A percentile compares a stretch with the other conserved stretches of the same genome.
Conservation (phyloP, 2,797 vertebrate species). For the Carduelis carduelis region DNA sequence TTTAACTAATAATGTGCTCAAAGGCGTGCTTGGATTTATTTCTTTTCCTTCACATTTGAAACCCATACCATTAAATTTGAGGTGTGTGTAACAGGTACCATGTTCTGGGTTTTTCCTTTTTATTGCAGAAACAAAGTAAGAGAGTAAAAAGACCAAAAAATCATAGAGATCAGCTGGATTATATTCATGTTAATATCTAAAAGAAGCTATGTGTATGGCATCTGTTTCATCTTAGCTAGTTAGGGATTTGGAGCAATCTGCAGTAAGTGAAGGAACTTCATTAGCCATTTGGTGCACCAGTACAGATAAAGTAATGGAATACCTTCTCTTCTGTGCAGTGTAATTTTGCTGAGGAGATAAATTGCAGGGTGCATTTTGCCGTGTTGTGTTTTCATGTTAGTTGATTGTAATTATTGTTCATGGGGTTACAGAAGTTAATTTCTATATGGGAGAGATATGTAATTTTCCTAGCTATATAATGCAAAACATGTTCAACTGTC, state of each 20-base stretch:
- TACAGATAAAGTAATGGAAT: background rate
- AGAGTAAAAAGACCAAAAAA: background rate
- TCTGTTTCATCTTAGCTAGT: background rate
- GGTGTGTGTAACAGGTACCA: background rate
- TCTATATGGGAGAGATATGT: conserved; percentile 28
- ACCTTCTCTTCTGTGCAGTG: background rate
- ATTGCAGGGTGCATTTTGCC: conserved; percentile 20
- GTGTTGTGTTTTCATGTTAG: background rate
- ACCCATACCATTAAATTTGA: background rate
- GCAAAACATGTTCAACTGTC: conserved; percentile 10
- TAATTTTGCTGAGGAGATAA: conserved; percentile 28
- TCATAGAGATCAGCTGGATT: background rate
- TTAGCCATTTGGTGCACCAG: background rate
- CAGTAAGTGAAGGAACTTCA: background rate
- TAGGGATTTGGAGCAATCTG: background rate
- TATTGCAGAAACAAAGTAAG: background rate
- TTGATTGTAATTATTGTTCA: conserved; percentile 47
- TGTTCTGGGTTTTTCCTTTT: background rate
- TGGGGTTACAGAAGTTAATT: conserved; percentile 36
- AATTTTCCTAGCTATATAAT: conserved; percentile 40
- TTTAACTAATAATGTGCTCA: background rate
- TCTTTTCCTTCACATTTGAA: background rate
- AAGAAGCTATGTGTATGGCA: background rate
- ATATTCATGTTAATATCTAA: background rate
- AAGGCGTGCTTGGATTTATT: background rate